Conservation (phyloP, 2,113 vertebrate species). For the Ondatra zibethicus region DNA sequence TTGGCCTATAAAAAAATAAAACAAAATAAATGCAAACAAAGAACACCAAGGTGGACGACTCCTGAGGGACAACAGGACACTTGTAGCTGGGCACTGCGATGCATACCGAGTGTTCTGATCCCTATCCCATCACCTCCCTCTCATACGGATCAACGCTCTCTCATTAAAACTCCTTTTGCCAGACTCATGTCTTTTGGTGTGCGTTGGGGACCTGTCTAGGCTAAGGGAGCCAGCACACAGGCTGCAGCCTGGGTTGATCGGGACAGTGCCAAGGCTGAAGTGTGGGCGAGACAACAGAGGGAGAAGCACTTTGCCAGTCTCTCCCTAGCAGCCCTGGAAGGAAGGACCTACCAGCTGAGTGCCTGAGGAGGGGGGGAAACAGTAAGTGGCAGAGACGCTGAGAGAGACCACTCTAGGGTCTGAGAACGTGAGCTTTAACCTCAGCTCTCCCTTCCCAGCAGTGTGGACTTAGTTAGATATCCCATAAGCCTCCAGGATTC, state of each 20-base stretch:
- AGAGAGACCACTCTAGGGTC: not conserved
- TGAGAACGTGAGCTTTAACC: not conserved
- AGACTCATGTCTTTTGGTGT: not conserved
- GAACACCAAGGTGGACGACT: not conserved
- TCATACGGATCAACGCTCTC: not conserved
- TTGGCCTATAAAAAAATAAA: no score
- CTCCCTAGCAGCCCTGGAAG: not conserved
- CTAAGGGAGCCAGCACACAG: not conserved
- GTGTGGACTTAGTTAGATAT: not conserved
- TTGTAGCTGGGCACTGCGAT: not conserved
- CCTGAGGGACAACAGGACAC: no score
- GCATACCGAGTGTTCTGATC: not conserved
- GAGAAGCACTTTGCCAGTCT: not conserved
- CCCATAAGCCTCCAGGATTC: not conserved
- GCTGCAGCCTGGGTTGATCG: rapidly evolving
- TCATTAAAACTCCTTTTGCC: not conserved
- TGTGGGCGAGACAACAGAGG: no score
- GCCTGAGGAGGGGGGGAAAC: not conserved
- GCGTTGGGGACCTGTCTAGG: not conserved
- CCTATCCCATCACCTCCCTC: not conserved
- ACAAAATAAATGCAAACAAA: not conserved
- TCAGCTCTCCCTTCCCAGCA: not conserved
- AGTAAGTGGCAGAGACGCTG: not conserved
- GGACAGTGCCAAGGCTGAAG: not conserved
- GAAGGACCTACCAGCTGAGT: not conserved